These are phyloP conservation scores for Aricia artaxerxes DNA, from an alignment of 2,888 invertebrate genomes.

Conservation along the genomic window DNA sequence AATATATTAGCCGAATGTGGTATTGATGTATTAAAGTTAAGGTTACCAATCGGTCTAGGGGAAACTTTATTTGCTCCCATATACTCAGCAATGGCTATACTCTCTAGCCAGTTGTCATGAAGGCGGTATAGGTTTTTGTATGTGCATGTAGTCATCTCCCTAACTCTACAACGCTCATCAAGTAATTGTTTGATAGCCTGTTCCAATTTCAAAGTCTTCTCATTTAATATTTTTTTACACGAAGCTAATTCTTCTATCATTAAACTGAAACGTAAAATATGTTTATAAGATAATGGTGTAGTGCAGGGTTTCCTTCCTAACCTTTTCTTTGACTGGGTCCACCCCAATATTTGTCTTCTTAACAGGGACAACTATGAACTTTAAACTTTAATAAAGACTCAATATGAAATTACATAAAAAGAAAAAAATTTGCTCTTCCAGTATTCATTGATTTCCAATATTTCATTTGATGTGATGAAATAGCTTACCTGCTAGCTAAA, in stretches of 20 bases:
- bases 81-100: conserved; percentile 69
- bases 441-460: too few species aligned
- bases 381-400: too few species aligned
- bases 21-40: conserved; percentile 69
- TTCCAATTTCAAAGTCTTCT: conserved; percentile 85
- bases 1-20: conserved; percentile 82
- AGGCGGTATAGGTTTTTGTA: conserved; percentile 81
- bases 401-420: too few species aligned
- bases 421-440: too few species aligned
- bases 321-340: too few species aligned
- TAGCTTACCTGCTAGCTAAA: conserved; percentile 90
- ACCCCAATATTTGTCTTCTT: too few species aligned
- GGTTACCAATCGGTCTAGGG: conserved; percentile 72
- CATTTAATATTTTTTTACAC: conserved; percentile 89
- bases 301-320: too few species aligned
- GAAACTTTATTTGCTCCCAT: conserved; percentile 60
- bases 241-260: conserved; percentile 95
- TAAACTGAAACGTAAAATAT: conserved; percentile 79
- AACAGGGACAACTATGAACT: too few species aligned
- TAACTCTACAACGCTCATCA: conserved; percentile 84
- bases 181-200: conserved; percentile 84
- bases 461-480: background rate
- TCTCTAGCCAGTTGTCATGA: conserved; percentile 72
- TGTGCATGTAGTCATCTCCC: conserved; percentile 82
- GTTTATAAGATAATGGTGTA: background rate